Evolutionary conservation across 2,113 vertebrate genomes (phyloP), one percentile per base, ranked within the genome.

Genomic region (Ammodytes marinus): DNA sequence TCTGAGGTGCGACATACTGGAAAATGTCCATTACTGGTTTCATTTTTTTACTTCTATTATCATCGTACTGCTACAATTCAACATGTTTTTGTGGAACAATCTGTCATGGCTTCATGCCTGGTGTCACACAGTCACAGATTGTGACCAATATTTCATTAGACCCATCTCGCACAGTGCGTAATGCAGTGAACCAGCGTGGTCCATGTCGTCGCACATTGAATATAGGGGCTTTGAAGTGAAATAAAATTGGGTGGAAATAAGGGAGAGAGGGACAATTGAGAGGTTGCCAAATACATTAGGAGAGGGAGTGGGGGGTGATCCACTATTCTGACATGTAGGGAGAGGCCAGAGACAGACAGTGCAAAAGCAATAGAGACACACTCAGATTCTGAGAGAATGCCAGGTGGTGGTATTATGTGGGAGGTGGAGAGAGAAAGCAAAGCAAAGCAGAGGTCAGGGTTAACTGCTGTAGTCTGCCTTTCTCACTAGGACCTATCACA

Each of bases 401-500:
- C 63, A 68, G 79, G 75, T 66, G 40, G 59, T 52, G 72, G n/a
- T 79, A 54, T 68, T 85, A 61, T 66, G 83, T 81, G 73, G 78
- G 86, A 79, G 86, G 67, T 75, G 71, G 27, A 79, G 71, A 77
- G 76, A 86, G 27, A 27, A 27, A 27, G 27, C 27, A 27, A 74
- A 83, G 69, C 59, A 19, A 69, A 69, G 59, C 79, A 77, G 74
- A 86, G 88, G 88, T 91, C 89, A 90, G 76, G 86, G 88, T 91
- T 92, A 93, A 93, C 88, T 74, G 83, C 79, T 79, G 77, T 77
- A 79, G 81, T 84, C 89, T 85, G 72, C 79, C 72, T 87, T 79
- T 83, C 89, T 91, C 86, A 77, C 83, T 72, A 47, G 86, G 86
- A 93, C 90, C 89, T 85, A 86, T 91, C 84, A 89, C 90, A 84